These are phyloP conservation scores for Ochropleura leucogaster DNA, from an alignment of 2,888 invertebrate species.

Conservation along the genomic window DNA sequence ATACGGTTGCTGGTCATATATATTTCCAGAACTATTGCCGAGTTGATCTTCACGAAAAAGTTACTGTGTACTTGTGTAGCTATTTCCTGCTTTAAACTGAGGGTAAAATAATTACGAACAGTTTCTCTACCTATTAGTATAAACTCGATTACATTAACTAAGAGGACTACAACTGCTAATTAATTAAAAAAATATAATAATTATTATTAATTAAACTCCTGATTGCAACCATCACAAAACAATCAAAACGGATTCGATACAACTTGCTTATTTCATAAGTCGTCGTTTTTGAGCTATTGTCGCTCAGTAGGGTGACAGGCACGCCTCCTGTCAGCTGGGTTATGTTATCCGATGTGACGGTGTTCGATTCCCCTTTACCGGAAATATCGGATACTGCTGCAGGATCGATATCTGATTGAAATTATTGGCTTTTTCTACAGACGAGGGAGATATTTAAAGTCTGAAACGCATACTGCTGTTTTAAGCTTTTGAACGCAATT, in stretches of 20 bases:
- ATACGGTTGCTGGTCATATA: too few species aligned
- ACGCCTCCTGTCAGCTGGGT: conserved; percentile 25
- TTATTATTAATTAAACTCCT: background rate
- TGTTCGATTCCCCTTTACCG: background rate
- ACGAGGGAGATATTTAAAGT: background rate
- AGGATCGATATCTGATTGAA: background rate
- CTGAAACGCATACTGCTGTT: too few species aligned
- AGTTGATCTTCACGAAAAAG: background rate
- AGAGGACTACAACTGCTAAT: background rate
- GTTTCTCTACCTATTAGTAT: background rate
- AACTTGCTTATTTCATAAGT: background rate
- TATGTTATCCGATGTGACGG: background rate
- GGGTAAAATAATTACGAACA: background rate
- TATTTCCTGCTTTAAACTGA: too few species aligned
- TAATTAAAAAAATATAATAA: background rate
- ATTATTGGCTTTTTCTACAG: background rate
- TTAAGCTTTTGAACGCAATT: too few species aligned
- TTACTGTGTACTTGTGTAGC: background rate
- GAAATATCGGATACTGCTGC: background rate
- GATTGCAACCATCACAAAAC: background rate
- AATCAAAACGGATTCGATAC: background rate
- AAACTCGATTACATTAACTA: background rate
- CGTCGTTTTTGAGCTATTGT: conserved; percentile 3
- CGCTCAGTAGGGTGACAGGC: conserved; percentile 1
- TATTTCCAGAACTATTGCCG: background rate